These are phyloP conservation scores for Drosophila fuyamai DNA, from an alignment of 1,140 invertebrate species.

Conservation along the genomic window DNA sequence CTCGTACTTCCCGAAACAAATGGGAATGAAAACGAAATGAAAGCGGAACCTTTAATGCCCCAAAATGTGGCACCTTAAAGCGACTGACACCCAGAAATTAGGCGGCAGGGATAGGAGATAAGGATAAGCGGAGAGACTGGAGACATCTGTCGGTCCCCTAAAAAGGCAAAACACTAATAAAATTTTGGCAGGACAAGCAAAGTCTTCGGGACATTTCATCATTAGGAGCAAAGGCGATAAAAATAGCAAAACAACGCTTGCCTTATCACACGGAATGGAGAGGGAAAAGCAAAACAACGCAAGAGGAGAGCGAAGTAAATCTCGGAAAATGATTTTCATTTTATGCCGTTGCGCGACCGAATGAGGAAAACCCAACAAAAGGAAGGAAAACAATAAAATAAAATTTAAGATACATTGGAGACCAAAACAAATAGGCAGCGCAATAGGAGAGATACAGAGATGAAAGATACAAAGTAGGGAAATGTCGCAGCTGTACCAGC, in stretches of 20 bases:
- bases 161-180: constrained; percentile 76
- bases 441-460: constrained; percentile 47
- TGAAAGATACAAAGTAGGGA: constrained; percentile 39
- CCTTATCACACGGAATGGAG: constrained; percentile 28
- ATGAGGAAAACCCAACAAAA: constrained; percentile 20
- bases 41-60: constrained; percentile 50
- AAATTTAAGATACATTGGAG: constrained; percentile 79
- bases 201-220: constrained; percentile 54
- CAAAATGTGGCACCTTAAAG: constrained; percentile 62
- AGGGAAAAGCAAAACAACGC: constrained; percentile 16
- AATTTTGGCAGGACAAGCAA: constrained; percentile 39
- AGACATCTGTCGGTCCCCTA: constrained; percentile 66
- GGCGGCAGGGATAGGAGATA: constrained; percentile 49
- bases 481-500: constrained; percentile 65
- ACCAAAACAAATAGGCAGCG: constrained; percentile 78
- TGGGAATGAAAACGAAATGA: constrained; percentile 6
- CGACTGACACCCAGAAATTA: constrained; percentile 65
- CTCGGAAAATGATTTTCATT: constrained; percentile 47
- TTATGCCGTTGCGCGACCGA: constrained; percentile 45
- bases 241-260: constrained; percentile 59
- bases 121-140: neutral
- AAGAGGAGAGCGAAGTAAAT: constrained; percentile 31
- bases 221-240: constrained; percentile 64
- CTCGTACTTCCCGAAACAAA: constrained; percentile 22
- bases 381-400: constrained; percentile 76